Percentiles rank a stretch among this genome's conserved stretches.
These are phyloP conservation scores for Amphiprion percula DNA, from an alignment of 2,113 vertebrate genomes.

Conservation along the genomic window DNA sequence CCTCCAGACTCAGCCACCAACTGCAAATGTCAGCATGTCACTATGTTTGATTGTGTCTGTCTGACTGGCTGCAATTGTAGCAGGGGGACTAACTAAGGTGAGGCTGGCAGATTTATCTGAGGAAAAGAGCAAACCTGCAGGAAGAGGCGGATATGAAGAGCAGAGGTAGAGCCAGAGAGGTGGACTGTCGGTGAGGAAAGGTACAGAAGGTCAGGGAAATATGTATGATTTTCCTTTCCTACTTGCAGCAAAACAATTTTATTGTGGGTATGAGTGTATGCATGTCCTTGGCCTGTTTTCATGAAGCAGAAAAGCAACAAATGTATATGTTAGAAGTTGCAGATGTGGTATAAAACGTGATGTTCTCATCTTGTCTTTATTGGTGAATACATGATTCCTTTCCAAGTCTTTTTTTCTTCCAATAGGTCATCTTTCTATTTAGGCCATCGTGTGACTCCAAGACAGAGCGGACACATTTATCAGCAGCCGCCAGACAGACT, in stretches of 20 bases:
- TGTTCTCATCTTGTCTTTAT: neutral
- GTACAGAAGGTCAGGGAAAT: neutral
- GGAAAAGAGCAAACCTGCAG: constrained; percentile 64
- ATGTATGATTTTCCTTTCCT: neutral
- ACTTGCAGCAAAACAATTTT: neutral
- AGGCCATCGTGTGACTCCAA: constrained; percentile 21
- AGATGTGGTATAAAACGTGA: neutral
- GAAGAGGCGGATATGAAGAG: constrained; percentile 16
- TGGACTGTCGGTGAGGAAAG: neutral
- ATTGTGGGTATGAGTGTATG: neutral
- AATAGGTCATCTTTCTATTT: constrained; percentile 40
- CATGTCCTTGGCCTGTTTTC: constrained; percentile 11
- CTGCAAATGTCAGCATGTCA: constrained; percentile 51
- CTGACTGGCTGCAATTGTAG: constrained; percentile 30
- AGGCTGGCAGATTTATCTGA: constrained; percentile 63
- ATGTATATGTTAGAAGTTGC: neutral
- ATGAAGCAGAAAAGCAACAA: neutral
- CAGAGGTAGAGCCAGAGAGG: neutral
- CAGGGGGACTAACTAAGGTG: constrained; percentile 35
- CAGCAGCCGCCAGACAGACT: constrained; percentile 51
- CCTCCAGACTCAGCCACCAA: constrained; percentile 16
- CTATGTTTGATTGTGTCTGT: constrained; percentile 6
- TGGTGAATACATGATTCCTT: neutral
- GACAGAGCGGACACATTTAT: constrained; percentile 35
- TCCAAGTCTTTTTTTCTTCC: neutral